Conservation (phyloP, 2,797 vertebrate species). For the Epinephelus awoara region DNA sequence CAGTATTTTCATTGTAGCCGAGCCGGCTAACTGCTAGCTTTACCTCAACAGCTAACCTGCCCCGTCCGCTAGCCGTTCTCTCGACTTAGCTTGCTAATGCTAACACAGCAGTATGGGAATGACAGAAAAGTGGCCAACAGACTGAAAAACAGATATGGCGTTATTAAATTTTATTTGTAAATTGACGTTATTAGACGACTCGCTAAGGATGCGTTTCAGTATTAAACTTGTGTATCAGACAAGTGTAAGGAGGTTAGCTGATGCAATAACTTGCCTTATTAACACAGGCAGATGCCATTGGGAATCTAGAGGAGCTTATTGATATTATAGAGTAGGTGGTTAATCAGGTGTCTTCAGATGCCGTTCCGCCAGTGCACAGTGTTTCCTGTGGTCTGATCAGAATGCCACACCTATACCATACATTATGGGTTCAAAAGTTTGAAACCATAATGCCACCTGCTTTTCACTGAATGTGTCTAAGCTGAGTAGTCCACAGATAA, state of each 20-base stretch:
- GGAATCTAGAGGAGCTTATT: not conserved
- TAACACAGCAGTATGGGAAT: not conserved
- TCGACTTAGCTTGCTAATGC: not conserved
- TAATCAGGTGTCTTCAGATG: not conserved
- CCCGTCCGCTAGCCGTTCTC: not conserved
- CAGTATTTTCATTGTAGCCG: not conserved
- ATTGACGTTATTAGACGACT: not conserved
- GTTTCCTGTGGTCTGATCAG: not conserved
- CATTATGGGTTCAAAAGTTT: too few relatives aligned
- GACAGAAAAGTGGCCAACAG: too few relatives aligned
- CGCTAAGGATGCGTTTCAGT: not conserved
- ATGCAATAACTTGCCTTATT: constrained; percentile 19
- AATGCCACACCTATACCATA: too few relatives aligned
- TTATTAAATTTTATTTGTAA: not conserved
- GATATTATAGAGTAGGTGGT: too few relatives aligned
- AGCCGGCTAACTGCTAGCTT: not conserved
- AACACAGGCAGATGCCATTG: not conserved
- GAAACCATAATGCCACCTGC: too few relatives aligned
- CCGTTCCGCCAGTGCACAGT: not conserved
- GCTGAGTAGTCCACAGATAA: too few relatives aligned
- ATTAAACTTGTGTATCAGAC: rapidly evolving
- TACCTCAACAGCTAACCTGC: not conserved
- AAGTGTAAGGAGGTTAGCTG: not conserved
- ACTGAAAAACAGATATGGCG: not conserved
- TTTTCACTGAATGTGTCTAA: too few relatives aligned